A percentile compares a stretch with the other conserved stretches of the same genome.
phyloP scores from a whole-genome alignment of 1,140 invertebrate species.

The Ceratosolen solmsi region DNA sequence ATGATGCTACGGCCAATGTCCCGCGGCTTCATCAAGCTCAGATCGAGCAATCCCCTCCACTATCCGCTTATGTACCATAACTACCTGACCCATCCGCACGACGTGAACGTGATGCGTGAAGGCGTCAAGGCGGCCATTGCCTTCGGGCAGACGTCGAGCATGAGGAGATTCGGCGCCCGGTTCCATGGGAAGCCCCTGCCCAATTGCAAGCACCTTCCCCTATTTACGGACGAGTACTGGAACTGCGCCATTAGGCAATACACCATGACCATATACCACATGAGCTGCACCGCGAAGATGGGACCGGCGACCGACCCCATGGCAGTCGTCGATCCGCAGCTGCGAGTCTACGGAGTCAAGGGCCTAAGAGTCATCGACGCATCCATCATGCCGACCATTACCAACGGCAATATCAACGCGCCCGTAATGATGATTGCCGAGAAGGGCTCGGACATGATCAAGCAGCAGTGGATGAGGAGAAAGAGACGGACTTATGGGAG shows the following conservation, averaged over 20 bases:
- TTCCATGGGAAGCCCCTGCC: slow-evolving; percentile 83
- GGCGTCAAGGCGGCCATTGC: slow-evolving; percentile 89
- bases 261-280: slow-evolving; percentile 90
- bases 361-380: slow-evolving; percentile 86
- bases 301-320: slow-evolving; percentile 82
- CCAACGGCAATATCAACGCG: slow-evolving; percentile 89
- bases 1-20: slow-evolving; percentile 92
- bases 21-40: slow-evolving; percentile 83
- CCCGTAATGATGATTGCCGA: slow-evolving; percentile 95
- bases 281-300: slow-evolving; percentile 90
- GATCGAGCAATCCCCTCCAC: slow-evolving; percentile 85
- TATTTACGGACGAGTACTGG: slow-evolving; percentile 89
- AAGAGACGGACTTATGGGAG: slow-evolving; percentile 40
- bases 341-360: slow-evolving; percentile 83
- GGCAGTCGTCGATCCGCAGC: slow-evolving; percentile 86
- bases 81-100: slow-evolving; percentile 87
- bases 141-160: slow-evolving; percentile 81
- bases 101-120: slow-evolving; percentile 85
- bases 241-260: slow-evolving; percentile 85
- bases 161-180: slow-evolving; percentile 83
- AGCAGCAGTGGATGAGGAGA: slow-evolving; percentile 67
- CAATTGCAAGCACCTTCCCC: slow-evolving; percentile 84
- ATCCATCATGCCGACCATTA: slow-evolving; percentile 86
- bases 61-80: slow-evolving; percentile 92
- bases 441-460: slow-evolving; percentile 90